phyloP scores from a whole-genome alignment of 2,888 invertebrate genomes.

The Andricus curvator region DNA sequence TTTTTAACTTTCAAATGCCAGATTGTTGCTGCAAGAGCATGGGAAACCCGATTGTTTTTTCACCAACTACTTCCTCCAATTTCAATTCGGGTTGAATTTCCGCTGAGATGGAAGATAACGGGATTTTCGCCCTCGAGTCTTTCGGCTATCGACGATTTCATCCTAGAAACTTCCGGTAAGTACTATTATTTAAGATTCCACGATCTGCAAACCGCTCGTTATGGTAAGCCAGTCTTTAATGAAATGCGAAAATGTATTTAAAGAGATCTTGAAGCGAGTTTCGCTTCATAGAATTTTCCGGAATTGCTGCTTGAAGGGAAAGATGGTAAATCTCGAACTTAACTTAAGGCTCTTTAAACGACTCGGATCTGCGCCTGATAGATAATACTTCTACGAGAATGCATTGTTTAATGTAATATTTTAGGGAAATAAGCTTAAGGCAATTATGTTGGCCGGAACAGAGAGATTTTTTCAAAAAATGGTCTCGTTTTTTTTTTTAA shows the following conservation, averaged over 20 bases:
- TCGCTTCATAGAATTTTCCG: background rate
- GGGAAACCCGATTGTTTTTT: slow-evolving; percentile 33
- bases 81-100: slow-evolving; percentile 21
- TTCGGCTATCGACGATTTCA: slow-evolving; percentile 5
- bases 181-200: slow-evolving; percentile 26
- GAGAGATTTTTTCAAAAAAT: too few relatives aligned
- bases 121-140: background rate
- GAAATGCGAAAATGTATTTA: background rate
- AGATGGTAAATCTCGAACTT: background rate
- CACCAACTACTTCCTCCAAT: slow-evolving; percentile 14
- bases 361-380: too few relatives aligned
- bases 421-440: too few relatives aligned
- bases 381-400: too few relatives aligned
- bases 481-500: too few relatives aligned
- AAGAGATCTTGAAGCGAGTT: background rate
- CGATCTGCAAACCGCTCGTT: slow-evolving; percentile 1
- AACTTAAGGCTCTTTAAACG: background rate
- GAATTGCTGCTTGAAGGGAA: background rate
- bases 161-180: background rate
- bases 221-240: background rate
- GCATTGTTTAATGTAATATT: too few relatives aligned
- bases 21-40: slow-evolving; percentile 8
- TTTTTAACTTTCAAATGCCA: slow-evolving; percentile 23
- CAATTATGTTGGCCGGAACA: too few relatives aligned
- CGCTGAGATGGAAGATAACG: slow-evolving; percentile 17